phyloP scores from a whole-genome alignment of 1,140 invertebrate species.

The Micrasema longulum region DNA sequence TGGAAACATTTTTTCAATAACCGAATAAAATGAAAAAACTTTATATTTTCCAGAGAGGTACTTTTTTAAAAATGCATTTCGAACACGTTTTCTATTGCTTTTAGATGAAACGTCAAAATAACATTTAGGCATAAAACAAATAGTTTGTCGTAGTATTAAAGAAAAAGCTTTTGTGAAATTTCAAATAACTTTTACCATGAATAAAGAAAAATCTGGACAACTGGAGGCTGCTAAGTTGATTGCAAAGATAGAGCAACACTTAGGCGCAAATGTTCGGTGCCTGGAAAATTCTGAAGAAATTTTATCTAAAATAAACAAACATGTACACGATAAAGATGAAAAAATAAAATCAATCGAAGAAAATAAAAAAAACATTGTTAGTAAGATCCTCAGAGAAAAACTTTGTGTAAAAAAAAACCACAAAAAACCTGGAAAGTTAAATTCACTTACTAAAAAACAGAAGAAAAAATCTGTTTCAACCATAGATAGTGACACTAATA shows the following conservation, averaged over 20 bases:
- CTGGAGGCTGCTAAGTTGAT: conserved; percentile 9
- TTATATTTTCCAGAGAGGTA: too few species aligned
- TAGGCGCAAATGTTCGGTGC: not conserved
- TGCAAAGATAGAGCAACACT: conserved; percentile 2
- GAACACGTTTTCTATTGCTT: too few species aligned
- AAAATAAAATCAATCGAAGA: conserved; percentile 5
- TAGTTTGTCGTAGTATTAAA: too few species aligned
- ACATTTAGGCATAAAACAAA: too few species aligned
- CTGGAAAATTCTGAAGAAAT: conserved; percentile 20
- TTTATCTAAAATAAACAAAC: conserved; percentile 9
- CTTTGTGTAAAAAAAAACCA: too few species aligned
- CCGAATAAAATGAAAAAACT: too few species aligned
- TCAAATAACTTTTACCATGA: too few species aligned
- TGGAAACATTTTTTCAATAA: too few species aligned
- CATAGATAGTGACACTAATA: conserved; percentile 5
- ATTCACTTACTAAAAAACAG: not conserved
- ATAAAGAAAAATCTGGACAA: too few species aligned
- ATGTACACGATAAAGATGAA: conserved; percentile 5
- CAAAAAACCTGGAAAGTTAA: not conserved
- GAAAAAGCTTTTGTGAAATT: too few species aligned
- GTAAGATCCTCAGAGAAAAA: conserved; percentile 18
- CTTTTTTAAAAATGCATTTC: too few species aligned
- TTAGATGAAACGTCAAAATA: too few species aligned
- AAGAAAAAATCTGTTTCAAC: conserved; percentile 12
- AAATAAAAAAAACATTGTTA: conserved; percentile 25